Percentiles rank a stretch among this genome's conserved stretches.
These are phyloP conservation scores for Calyptommatus sinebrachiatus DNA, from an alignment of 2,113 vertebrate genomes.

Conservation along the genomic window DNA sequence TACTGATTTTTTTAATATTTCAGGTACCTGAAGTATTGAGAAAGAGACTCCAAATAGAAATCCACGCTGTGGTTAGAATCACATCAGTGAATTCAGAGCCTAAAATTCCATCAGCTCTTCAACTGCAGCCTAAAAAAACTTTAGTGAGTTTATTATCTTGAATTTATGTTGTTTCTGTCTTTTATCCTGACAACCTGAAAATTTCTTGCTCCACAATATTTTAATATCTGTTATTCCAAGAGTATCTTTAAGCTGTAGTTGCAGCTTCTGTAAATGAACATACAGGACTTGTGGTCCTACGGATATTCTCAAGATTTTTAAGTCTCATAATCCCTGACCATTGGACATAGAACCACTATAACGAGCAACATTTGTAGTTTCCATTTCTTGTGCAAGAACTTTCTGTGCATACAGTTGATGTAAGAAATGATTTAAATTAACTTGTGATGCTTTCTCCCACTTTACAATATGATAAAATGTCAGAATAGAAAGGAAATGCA, in stretches of 20 bases:
- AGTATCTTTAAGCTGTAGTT: not conserved
- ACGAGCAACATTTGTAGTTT: too few relatives aligned
- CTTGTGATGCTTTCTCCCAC: not conserved
- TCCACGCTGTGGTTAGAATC: conserved; percentile 85
- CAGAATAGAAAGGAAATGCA: not conserved
- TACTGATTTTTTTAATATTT: conserved; percentile 54
- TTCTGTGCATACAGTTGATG: not conserved
- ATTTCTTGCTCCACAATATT: not conserved
- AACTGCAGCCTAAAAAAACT: conserved; percentile 75
- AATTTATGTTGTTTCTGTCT: not conserved
- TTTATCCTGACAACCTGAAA: conserved; percentile 1
- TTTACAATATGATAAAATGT: not conserved
- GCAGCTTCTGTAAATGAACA: not conserved
- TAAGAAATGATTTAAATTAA: too few relatives aligned
- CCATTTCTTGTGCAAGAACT: not conserved
- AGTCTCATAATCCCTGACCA: too few relatives aligned
- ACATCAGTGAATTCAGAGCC: conserved; percentile 77
- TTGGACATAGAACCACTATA: too few relatives aligned
- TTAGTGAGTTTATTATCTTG: conserved; percentile 76
- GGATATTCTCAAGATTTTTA: too few relatives aligned
- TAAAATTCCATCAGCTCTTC: conserved; percentile 78
- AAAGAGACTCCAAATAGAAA: conserved; percentile 72
- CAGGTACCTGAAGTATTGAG: conserved; percentile 84
- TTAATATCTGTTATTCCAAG: not conserved
- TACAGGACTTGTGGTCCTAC: too few relatives aligned